These are phyloP conservation scores for Pristionchus arcanus DNA, from an alignment of 2,888 invertebrate genomes.

Conservation along the genomic window DNA sequence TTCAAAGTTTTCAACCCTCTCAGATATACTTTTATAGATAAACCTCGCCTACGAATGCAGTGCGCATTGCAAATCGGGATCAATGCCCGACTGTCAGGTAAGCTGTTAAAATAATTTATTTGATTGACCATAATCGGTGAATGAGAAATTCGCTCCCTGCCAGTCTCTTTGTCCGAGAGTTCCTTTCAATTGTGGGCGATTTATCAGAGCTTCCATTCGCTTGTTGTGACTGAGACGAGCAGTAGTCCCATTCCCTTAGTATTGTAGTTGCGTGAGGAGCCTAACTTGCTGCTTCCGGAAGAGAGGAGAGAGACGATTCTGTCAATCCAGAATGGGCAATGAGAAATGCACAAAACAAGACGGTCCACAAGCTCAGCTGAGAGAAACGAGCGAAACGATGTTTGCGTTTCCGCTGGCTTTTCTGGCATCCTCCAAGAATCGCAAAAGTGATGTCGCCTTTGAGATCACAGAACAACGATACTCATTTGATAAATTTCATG, in stretches of 20 bases:
- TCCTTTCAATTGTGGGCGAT: neutral
- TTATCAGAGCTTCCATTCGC: too few relatives aligned
- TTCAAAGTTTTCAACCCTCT: neutral
- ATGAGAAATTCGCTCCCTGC: neutral
- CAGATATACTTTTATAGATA: conserved; percentile 64
- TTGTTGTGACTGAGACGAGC: neutral
- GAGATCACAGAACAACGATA: neutral
- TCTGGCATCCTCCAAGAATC: neutral
- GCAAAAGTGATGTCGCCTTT: neutral
- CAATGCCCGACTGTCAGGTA: conserved; percentile 40
- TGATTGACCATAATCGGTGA: neutral
- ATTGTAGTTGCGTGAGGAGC: conserved; percentile 38
- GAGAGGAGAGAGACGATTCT: neutral
- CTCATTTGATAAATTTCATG: too few relatives aligned
- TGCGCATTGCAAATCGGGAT: conserved; percentile 62
- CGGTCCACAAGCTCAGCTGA: conserved; percentile 3
- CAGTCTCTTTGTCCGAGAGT: neutral
- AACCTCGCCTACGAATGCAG: conserved; percentile 75
- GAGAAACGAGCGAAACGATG: conserved; percentile 2
- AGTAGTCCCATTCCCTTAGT: neutral
- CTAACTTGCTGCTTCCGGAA: neutral
- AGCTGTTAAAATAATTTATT: neutral
- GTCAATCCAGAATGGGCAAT: conserved; percentile 20
- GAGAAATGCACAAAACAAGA: conserved; percentile 21
- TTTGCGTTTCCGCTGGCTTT: neutral